phyloP scores from a whole-genome alignment of 2,888 invertebrate species.

The Cosmia trapezina region DNA sequence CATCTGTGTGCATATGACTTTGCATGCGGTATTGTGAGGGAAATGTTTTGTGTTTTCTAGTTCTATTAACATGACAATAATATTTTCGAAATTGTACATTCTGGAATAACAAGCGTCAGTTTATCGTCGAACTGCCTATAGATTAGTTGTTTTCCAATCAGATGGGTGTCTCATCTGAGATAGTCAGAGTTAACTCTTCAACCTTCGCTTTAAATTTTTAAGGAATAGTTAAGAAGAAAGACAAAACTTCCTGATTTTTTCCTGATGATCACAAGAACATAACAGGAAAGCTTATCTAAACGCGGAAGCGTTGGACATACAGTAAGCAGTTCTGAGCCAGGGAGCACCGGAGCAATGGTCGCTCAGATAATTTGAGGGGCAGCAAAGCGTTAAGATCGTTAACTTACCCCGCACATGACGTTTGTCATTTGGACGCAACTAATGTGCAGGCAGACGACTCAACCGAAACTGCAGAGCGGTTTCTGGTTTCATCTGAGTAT shows the following conservation, averaged over 20 bases:
- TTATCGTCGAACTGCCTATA: background rate
- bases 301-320: slow-evolving; percentile 86
- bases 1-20: slow-evolving; percentile 41
- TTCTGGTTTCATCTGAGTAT: slow-evolving; percentile 40
- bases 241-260: slow-evolving; percentile 16
- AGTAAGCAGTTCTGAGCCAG: slow-evolving; percentile 86
- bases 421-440: slow-evolving; percentile 82
- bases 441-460: slow-evolving; percentile 70
- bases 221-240: background rate
- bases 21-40: slow-evolving; percentile 17
- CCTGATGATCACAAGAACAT: slow-evolving; percentile 32
- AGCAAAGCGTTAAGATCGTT: slow-evolving; percentile 90
- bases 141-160: background rate
- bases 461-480: slow-evolving; percentile 66
- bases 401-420: slow-evolving; percentile 78
- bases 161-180: background rate
- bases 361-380: slow-evolving; percentile 86
- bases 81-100: background rate
- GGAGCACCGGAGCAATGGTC: slow-evolving; percentile 88
- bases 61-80: background rate
- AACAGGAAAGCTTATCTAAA: slow-evolving; percentile 69
- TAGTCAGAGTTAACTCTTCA: background rate
- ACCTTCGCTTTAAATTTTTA: background rate
- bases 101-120: background rate
- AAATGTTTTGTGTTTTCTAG: slow-evolving; percentile 4